Percentiles rank a stretch among this genome's conserved stretches.
Evolutionary conservation across 2,113 vertebrate species (phyloP).

Genomic region (Cebidichthys violaceus): DNA sequence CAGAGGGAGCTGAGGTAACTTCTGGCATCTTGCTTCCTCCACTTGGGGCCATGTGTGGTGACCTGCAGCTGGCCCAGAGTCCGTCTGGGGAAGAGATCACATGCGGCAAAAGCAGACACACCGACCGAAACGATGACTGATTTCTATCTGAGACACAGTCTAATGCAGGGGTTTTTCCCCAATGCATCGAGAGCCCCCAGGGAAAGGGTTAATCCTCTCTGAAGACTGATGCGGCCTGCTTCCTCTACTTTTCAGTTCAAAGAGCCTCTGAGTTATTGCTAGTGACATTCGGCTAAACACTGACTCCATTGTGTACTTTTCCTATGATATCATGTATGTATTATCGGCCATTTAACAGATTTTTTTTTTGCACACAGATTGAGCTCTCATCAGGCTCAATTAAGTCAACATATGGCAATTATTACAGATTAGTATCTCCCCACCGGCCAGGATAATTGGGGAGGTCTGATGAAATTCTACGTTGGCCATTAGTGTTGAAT

Average conservation of each 20-base stretch:
- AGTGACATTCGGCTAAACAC: slow-evolving; percentile 10
- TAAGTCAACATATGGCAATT: slow-evolving; percentile 57
- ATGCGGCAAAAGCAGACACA: slow-evolving; percentile 50
- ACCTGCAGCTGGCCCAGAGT: slow-evolving; percentile 43
- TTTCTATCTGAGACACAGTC: slow-evolving; percentile 51
- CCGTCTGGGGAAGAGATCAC: slow-evolving; percentile 56
- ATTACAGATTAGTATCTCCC: slow-evolving; percentile 48
- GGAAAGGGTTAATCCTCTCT: slow-evolving; percentile 46
- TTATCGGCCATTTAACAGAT: slow-evolving; percentile 1
- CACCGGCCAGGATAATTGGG: slow-evolving; percentile 37
- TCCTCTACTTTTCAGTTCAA: slow-evolving; percentile 45
- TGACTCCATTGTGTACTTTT: slow-evolving; percentile 19
- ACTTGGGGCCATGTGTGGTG: slow-evolving; percentile 44
- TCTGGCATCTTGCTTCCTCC: slow-evolving; percentile 51
- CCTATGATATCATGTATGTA: slow-evolving; percentile 15
- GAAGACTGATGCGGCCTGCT: slow-evolving; percentile 45
- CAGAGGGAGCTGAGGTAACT: slow-evolving; percentile 31
- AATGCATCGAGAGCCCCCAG: slow-evolving; percentile 33
- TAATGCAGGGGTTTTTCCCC: slow-evolving; percentile 40
- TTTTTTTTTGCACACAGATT: slow-evolving; percentile 12
- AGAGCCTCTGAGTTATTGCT: slow-evolving; percentile 26
- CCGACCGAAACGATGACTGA: slow-evolving; percentile 46
- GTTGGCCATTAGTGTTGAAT: slow-evolving; percentile 44
- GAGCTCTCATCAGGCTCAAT: slow-evolving; percentile 33
- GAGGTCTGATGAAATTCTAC: slow-evolving; percentile 34